Evolutionary conservation across 2,113 vertebrate genomes (phyloP).

Genomic region (Pteropus alecto): DNA sequence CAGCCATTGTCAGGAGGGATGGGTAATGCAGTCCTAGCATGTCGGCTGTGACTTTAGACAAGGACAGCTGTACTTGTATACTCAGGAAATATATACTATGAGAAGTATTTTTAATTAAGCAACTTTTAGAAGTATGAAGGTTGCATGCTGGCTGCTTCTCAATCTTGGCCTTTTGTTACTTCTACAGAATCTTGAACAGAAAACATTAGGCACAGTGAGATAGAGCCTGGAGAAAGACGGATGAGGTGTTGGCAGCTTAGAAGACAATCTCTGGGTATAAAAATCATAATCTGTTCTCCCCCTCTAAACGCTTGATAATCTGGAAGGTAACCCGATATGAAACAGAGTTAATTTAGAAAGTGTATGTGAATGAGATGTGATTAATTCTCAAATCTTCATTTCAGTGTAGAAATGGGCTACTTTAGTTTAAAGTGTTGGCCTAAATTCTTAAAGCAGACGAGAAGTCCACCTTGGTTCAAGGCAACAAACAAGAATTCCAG

Average conservation of each 20-base stretch:
- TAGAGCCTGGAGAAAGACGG: background rate
- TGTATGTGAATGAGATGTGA: background rate
- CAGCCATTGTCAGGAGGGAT: background rate
- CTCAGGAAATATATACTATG: background rate
- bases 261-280: background rate
- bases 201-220: background rate
- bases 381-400: background rate
- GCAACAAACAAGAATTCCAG: background rate
- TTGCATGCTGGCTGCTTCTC: background rate
- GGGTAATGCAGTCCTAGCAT: background rate
- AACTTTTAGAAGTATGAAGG: background rate
- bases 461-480: background rate
- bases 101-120: background rate
- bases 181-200: background rate
- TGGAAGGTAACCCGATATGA: background rate
- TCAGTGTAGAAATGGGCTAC: background rate
- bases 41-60: background rate
- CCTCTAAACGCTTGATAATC: background rate
- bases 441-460: background rate
- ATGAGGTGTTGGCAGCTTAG: background rate
- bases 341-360: slow-evolving; percentile 27
- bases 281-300: background rate
- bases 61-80: background rate
- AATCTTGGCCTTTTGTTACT: background rate
- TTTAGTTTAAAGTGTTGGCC: background rate